Evolutionary conservation across 2,797 vertebrate genomes (phyloP).

Genomic region (Sebastes cheni): DNA sequence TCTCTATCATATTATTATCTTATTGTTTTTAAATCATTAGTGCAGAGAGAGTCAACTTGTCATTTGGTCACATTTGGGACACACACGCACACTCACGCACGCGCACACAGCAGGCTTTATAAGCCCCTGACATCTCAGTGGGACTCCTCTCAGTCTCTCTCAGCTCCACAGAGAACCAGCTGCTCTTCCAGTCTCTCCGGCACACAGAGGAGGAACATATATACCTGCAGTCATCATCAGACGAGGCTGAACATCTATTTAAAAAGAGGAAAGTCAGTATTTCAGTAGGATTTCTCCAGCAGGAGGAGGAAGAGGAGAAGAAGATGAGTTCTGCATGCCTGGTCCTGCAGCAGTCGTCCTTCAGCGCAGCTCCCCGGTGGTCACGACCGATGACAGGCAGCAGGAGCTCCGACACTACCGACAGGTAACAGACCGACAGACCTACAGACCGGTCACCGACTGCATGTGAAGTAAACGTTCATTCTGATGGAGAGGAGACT

Average conservation of each 20-base stretch:
- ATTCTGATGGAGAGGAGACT: too few relatives aligned
- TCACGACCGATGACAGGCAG: slow-evolving; percentile 23
- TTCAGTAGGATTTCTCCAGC: not conserved
- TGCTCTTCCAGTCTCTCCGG: too few relatives aligned
- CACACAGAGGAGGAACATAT: not conserved
- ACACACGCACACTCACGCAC: not conserved
- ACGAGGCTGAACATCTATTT: not conserved
- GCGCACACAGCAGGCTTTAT: not conserved
- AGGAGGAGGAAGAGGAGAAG: not conserved
- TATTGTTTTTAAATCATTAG: not conserved
- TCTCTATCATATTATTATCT: not conserved
- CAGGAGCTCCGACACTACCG: slow-evolving; percentile 18
- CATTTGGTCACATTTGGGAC: not conserved
- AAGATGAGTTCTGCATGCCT: slow-evolving; percentile 69
- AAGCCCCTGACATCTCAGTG: not conserved
- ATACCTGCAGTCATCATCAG: too few relatives aligned
- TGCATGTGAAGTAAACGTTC: not conserved
- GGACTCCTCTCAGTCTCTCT: too few relatives aligned
- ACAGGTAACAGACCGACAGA: slow-evolving; percentile 47
- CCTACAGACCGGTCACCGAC: not conserved
- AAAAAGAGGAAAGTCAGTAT: not conserved
- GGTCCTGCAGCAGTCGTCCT: slow-evolving; percentile 37
- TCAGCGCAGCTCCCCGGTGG: slow-evolving; percentile 6
- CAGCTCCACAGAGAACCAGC: not conserved
- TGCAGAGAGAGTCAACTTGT: not conserved